Base-by-base conservation (phyloP, 2,113 vertebrate genomes). In the Chiloscyllium plagiosum region DNA sequence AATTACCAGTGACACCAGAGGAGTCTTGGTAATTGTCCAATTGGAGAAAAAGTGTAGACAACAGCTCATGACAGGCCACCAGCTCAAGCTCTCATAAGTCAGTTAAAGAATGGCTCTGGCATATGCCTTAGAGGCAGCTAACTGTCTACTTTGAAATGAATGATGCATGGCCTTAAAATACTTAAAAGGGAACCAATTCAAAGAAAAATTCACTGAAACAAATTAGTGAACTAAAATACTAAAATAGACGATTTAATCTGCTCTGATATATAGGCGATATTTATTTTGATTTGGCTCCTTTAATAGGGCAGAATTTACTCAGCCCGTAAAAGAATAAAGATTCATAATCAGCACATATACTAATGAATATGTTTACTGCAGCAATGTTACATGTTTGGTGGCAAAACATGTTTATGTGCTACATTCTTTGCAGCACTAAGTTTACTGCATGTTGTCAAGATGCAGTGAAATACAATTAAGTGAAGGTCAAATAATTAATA, bases 231-330 rank as follows among this genome's bases (percentile, higher is more conserved):
- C 66, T 10, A 92, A 33, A 20, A 66, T 93, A 61, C 29, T n/a
- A 37, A 93, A 66, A 93, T 93, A n/a, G 61, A 65, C 10, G 52
- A 89, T 89, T 92, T 65, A 65, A 92, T 56, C 87, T n/a, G 56
- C 29, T 61, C 52, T 61, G 26, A 92, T n/a, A 65, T 65, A 61
- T 42, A 83, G 80, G 20, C 19, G 37, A 47, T 47, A 0, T 3
- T 37, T 17, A 83, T 19, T n/a, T 65, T 92, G 26, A 65, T 61
- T 92, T 92, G 15, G 52, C 33, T 33, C 8, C 52, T 65, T 92
- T 92, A 92, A 65, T 68, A 65, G 29, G 56, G 33, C n/a, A n/a
- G 17, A 1, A 92, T 90, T 33, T 29, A 65, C 61, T 65, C 61
- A 92, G 56, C 65, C 66, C 4, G 5, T 37, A 68, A 93, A 93